These are phyloP conservation scores for Deilephila elpenor DNA, from an alignment of 2,888 invertebrate genomes.

Conservation along the genomic window DNA sequence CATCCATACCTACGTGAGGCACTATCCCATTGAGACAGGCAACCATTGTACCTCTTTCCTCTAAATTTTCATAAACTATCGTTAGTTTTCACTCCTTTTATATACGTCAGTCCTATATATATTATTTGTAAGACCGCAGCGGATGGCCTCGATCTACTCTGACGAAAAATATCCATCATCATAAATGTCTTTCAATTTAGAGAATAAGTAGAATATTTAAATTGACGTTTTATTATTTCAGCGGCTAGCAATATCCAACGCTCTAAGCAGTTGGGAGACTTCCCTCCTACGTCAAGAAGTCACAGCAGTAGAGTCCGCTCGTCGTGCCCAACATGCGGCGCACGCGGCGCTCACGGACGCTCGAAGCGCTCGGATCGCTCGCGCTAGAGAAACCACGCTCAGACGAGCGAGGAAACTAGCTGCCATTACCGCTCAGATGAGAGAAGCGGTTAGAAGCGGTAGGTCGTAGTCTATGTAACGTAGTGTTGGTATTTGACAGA, in stretches of 20 bases:
- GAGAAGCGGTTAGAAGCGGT: constrained; percentile 59
- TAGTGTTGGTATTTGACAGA: not conserved
- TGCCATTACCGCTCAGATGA: constrained; percentile 59
- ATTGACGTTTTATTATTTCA: constrained; percentile 40
- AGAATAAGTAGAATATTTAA: too few relatives aligned
- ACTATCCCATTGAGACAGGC: too few relatives aligned
- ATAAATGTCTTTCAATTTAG: too few relatives aligned
- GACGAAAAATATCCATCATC: too few relatives aligned
- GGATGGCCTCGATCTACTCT: too few relatives aligned
- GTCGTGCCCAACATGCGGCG: constrained; percentile 59
- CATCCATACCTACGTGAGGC: not conserved
- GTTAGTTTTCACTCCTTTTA: too few relatives aligned
- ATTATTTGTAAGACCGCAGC: too few relatives aligned
- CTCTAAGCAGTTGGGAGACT: constrained; percentile 67
- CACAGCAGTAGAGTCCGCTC: constrained; percentile 55
- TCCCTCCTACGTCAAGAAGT: constrained; percentile 60
- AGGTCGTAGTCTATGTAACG: not conserved
- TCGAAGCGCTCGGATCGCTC: constrained; percentile 49
- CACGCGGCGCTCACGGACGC: constrained; percentile 57
- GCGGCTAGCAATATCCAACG: constrained; percentile 70
- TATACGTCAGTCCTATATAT: too few relatives aligned
- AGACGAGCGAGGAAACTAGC: constrained; percentile 59
- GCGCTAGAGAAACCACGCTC: constrained; percentile 48
- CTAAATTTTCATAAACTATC: too few relatives aligned
- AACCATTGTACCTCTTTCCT: too few relatives aligned